phyloP scores from a whole-genome alignment of 2,113 vertebrate genomes.

The Semnornis frantzii region DNA sequence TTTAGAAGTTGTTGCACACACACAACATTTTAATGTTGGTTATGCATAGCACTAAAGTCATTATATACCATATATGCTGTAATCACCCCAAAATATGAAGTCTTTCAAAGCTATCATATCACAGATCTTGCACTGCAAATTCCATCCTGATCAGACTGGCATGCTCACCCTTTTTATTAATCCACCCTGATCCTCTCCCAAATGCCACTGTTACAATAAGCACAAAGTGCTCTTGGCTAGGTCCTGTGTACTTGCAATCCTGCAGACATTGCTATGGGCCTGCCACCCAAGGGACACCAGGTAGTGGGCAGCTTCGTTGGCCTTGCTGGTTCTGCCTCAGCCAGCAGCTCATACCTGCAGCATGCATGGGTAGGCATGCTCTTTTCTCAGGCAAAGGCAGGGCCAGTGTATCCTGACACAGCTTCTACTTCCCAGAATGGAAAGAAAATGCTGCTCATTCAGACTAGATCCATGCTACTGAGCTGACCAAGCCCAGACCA shows the following conservation, averaged over 20 bases:
- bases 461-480: background rate
- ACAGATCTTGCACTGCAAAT: background rate
- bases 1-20: background rate
- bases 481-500: background rate
- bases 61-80: background rate
- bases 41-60: background rate
- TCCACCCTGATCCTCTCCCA: background rate
- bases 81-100: background rate
- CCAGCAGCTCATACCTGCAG: background rate
- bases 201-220: background rate
- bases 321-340: background rate
- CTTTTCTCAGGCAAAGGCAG: background rate
- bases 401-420: background rate
- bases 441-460: background rate
- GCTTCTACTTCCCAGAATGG: background rate
- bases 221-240: background rate
- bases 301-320: background rate
- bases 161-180: background rate
- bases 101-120: background rate
- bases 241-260: background rate
- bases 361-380: background rate
- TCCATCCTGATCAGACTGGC: background rate
- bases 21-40: background rate
- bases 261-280: background rate
- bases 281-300: background rate